phyloP scores from a whole-genome alignment of 1,140 invertebrate genomes.

The Pteromalus puparum region DNA sequence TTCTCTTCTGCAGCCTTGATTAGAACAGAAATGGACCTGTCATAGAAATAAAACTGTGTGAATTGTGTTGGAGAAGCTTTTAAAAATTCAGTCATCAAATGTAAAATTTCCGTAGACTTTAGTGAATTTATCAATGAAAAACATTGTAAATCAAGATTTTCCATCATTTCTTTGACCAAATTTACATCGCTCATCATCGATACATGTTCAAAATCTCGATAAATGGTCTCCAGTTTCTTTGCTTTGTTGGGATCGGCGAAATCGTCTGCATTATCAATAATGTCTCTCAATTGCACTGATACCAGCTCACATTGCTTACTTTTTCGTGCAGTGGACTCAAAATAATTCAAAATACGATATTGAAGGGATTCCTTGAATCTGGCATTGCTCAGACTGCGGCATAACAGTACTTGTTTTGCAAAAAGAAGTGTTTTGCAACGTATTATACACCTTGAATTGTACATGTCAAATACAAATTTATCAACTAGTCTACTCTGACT shows the following conservation, averaged over 20 bases:
- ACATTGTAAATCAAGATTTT: constrained; percentile 1
- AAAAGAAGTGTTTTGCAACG: neutral
- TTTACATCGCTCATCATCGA: neutral
- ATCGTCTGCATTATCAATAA: neutral
- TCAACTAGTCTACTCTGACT: no score
- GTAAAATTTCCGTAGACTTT: constrained; percentile 12
- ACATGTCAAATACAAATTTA: neutral
- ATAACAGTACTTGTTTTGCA: neutral
- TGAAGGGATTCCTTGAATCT: constrained; percentile 43
- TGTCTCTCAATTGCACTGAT: neutral
- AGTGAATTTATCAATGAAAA: constrained; percentile 10
- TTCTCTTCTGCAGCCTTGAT: neutral
- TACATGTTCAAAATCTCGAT: neutral
- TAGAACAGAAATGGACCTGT: constrained; percentile 8
- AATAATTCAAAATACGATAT: constrained; percentile 34
- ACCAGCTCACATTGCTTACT: neutral
- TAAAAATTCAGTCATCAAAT: constrained; percentile 13
- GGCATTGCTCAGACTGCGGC: neutral
- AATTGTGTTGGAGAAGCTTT: constrained; percentile 10
- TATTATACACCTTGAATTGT: neutral
- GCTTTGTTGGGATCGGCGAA: neutral
- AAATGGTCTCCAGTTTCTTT: constrained; percentile 3
- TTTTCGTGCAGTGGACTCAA: constrained; percentile 19
- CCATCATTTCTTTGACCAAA: neutral
- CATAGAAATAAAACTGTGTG: neutral